Evolutionary conservation across 2,797 vertebrate species (phyloP).

Genomic region (Alouatta caraya): DNA sequence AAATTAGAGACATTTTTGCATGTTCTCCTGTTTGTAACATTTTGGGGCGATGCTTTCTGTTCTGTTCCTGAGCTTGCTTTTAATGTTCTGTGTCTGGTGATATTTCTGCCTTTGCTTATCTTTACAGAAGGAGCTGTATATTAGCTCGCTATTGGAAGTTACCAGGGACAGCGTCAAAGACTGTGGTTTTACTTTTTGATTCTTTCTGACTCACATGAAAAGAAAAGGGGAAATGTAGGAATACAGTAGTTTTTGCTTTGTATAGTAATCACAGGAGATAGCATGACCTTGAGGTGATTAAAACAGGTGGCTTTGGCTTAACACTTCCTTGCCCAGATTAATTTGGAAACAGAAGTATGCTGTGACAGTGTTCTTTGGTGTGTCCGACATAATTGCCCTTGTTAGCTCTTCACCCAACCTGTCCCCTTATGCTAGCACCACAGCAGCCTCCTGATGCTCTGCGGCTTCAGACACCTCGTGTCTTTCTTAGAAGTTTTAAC

Average conservation of each 20-base stretch:
- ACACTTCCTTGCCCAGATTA: background rate
- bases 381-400: background rate
- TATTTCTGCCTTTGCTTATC: background rate
- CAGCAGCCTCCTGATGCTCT: rapidly evolving
- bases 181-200: background rate
- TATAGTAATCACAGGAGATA: background rate
- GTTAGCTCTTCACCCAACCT: rapidly evolving
- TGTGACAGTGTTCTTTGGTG: background rate
- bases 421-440: rapidly evolving
- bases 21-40: background rate
- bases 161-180: background rate
- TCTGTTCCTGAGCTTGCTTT: background rate
- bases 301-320: background rate
- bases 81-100: background rate
- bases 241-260: background rate
- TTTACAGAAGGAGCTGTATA: no score
- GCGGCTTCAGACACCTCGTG: rapidly evolving
- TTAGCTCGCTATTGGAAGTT: background rate
- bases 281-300: background rate
- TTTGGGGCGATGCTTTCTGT: background rate
- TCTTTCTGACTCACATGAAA: background rate
- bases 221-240: no score
- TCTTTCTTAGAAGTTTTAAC: no score
- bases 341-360: background rate
- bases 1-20: no score